Percentiles rank a stretch among this genome's conserved stretches.
These are phyloP conservation scores for Perccottus glenii DNA, from an alignment of 2,113 vertebrate species.

Conservation along the genomic window DNA sequence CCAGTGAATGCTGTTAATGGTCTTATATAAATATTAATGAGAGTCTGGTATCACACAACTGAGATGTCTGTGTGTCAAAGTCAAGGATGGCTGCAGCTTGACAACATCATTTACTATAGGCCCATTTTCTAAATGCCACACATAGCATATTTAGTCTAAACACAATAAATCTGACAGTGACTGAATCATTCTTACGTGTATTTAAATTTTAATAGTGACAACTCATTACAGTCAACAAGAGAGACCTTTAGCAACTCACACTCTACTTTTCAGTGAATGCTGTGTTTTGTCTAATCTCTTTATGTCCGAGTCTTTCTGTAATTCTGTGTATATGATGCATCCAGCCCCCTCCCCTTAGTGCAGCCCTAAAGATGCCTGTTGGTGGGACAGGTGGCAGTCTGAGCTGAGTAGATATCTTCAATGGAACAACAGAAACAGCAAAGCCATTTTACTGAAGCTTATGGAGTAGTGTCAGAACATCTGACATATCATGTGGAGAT, in stretches of 20 bases:
- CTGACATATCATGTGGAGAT: not conserved
- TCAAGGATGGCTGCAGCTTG: constrained; percentile 20
- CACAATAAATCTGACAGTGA: constrained; percentile 1
- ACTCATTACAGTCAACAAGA: constrained; percentile 11
- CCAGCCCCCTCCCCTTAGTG: constrained; percentile 33
- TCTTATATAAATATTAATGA: constrained; percentile 39
- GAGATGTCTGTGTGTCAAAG: constrained; percentile 28
- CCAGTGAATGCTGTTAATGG: constrained; percentile 22
- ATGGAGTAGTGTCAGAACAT: constrained; percentile 23
- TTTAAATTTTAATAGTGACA: constrained; percentile 14
- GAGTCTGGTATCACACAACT: constrained; percentile 19
- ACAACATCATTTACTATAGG: constrained; percentile 20
- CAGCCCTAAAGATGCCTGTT: constrained; percentile 41
- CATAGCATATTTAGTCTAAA: constrained; percentile 14
- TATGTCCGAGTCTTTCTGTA: constrained; percentile 42
- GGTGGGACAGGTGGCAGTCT: constrained; percentile 61
- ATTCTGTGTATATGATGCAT: constrained; percentile 27
- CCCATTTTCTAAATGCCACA: constrained; percentile 22
- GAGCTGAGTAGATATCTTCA: not conserved
- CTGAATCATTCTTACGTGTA: constrained; percentile 11
- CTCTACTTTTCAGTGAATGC: constrained; percentile 26
- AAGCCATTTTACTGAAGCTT: constrained; percentile 20
- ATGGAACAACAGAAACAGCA: no score
- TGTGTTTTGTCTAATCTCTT: constrained; percentile 61
- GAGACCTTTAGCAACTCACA: not conserved